These are phyloP conservation scores for Euschistus heros DNA, from an alignment of 1,140 invertebrate species.

Conservation along the genomic window DNA sequence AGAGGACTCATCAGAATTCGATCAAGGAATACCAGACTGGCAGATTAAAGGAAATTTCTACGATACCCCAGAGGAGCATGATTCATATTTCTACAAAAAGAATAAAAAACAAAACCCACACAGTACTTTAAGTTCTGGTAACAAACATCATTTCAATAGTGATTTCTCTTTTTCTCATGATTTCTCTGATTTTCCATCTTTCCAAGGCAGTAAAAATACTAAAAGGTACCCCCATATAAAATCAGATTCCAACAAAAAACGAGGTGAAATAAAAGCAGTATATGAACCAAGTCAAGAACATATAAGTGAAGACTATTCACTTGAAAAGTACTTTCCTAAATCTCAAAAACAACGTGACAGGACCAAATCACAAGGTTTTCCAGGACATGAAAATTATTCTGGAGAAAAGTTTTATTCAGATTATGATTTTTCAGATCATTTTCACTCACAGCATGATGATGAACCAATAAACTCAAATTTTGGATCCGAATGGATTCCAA, in stretches of 20 bases:
- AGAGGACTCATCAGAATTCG: neutral
- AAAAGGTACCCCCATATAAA: neutral
- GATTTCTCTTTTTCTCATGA: neutral
- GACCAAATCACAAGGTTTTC: no score
- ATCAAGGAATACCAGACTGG: neutral
- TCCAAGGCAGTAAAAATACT: neutral
- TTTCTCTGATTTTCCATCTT: neutral
- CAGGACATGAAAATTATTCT: no score
- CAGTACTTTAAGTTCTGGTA: neutral
- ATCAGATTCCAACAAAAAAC: neutral
- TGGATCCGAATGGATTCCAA: constrained; percentile 30
- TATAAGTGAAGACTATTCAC: no score
- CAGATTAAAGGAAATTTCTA: constrained; percentile 7
- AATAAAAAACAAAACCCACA: neutral
- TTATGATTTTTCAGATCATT: no score
- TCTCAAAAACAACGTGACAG: no score
- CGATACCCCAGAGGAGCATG: neutral
- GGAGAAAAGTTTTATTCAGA: no score
- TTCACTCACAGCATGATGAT: neutral
- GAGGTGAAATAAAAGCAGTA: neutral
- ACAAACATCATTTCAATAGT: neutral
- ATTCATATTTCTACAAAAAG: neutral
- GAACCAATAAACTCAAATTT: constrained; percentile 1
- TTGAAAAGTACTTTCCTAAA: no score
- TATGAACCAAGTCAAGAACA: neutral